Evolutionary conservation across 2,113 vertebrate species (phyloP).

Genomic region (Sylvicapra grimmia): DNA sequence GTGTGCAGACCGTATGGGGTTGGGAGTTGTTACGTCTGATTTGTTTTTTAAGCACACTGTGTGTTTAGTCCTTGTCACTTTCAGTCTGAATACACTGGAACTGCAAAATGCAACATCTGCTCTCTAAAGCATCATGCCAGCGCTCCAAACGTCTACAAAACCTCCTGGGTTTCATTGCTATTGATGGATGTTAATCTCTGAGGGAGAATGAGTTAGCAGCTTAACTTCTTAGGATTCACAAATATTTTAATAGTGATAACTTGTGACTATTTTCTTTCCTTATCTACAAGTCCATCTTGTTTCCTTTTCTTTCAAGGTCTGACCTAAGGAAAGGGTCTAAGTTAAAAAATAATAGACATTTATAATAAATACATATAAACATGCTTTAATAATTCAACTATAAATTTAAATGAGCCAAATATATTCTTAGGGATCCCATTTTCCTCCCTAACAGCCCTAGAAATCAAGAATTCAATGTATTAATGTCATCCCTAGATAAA

Average conservation of each 20-base stretch:
- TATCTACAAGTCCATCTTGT: constrained; percentile 30
- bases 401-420: constrained; percentile 50
- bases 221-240: constrained; percentile 41
- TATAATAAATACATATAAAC: background rate
- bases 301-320: constrained; percentile 56
- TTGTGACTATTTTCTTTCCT: constrained; percentile 53
- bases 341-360: constrained; percentile 23
- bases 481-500: background rate
- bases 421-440: background rate
- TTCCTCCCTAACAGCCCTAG: background rate
- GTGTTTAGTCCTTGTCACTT: background rate
- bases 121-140: background rate
- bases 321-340: constrained; percentile 17
- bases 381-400: constrained; percentile 41
- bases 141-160: background rate
- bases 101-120: background rate
- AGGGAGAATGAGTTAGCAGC: constrained; percentile 36
- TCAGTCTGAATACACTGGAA: background rate
- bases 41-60: background rate
- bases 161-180: background rate
- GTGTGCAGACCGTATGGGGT: background rate
- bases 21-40: background rate
- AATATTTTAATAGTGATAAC: constrained; percentile 36
- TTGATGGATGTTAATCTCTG: background rate
- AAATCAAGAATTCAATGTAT: constrained; percentile 38